phyloP scores from a whole-genome alignment of 2,888 invertebrate genomes.

The Podabrus alpinus region DNA sequence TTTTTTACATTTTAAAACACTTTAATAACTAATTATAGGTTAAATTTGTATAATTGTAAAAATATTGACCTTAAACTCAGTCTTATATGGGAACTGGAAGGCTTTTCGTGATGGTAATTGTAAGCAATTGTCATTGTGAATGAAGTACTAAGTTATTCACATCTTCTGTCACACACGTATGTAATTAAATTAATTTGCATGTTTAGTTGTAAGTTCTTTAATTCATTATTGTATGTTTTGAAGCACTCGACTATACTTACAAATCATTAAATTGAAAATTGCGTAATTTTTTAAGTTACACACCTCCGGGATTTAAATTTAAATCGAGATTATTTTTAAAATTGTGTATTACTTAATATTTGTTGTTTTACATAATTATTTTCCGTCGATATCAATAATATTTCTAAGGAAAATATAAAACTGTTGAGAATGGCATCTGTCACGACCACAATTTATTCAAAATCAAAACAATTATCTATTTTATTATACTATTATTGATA shows the following conservation, averaged over 20 bases:
- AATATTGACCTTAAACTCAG: conserved; percentile 12
- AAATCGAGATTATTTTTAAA: neutral
- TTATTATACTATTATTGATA: conserved; percentile 44
- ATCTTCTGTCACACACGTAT: conserved; percentile 9
- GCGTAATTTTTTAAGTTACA: neutral
- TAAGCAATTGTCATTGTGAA: conserved; percentile 22
- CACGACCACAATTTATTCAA: conserved; percentile 31
- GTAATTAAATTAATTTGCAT: conserved; percentile 24
- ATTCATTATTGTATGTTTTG: conserved; percentile 7
- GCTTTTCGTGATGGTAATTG: conserved; percentile 13
- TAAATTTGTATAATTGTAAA: neutral
- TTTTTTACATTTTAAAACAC: neutral
- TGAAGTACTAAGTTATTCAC: conserved; percentile 7
- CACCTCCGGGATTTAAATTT: neutral
- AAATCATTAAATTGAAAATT: neutral
- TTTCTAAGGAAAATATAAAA: too few species aligned
- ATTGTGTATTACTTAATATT: too few species aligned
- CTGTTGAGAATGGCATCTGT: conserved; percentile 45
- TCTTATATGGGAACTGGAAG: conserved; percentile 14
- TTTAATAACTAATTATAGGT: neutral
- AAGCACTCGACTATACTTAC: neutral
- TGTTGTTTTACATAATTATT: too few species aligned
- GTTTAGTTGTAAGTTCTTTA: conserved; percentile 20
- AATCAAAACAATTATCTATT: conserved; percentile 41
- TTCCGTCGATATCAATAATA: too few species aligned